Evolutionary conservation across 2,797 vertebrate species (phyloP), one percentile per base, ranked within the genome.

Genomic region (Gephyroberyx darwinii): DNA sequence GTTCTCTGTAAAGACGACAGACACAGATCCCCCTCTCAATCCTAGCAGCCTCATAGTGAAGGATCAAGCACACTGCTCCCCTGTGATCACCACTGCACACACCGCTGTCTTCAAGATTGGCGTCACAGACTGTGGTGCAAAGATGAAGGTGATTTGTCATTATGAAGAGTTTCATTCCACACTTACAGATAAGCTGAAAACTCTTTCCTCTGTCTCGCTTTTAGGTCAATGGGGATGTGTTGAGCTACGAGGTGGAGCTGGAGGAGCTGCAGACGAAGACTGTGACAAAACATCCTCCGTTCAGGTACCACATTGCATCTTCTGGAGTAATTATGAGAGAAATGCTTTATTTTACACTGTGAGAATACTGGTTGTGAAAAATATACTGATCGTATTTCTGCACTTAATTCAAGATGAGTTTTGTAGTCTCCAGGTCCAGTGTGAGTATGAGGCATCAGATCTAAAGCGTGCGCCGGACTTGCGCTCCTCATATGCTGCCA

Each of bases 401-500:
- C 37, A 59, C 5, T 41, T 47, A n/a, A 13, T 33, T 26, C 5
- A 53, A 35, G 6, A 1, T 33, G 20, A 20, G 50, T 52, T 65
- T 50, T 62, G 2, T 17, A 93, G 92, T 74, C 84, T 92, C n/a
- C 85, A 85, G 78, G 86, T 93, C n/a, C 76, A 80, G 64, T 93
- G 92, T 69, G 80, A 90, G 69, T 91, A 90, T 0, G 61, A 85
- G 0, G 16, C 45, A 0, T 74, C 79, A 2, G 85, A 82, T 43
- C 51, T 86, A 14, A 83, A 61, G 66, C 82, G 14, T 8, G 83
- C 71, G 2, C 74, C 68, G 47, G 50, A 83, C 12, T 9, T 85
- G 69, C 45, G 4, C 2, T 67, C 90, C 54, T 55, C 72, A 48
- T 65, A 68, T 3, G 26, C 69, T 0, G 66, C 79, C 54, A 92